Conservation (phyloP, 1,140 invertebrate species). For the Trichonephila clavipes region DNA sequence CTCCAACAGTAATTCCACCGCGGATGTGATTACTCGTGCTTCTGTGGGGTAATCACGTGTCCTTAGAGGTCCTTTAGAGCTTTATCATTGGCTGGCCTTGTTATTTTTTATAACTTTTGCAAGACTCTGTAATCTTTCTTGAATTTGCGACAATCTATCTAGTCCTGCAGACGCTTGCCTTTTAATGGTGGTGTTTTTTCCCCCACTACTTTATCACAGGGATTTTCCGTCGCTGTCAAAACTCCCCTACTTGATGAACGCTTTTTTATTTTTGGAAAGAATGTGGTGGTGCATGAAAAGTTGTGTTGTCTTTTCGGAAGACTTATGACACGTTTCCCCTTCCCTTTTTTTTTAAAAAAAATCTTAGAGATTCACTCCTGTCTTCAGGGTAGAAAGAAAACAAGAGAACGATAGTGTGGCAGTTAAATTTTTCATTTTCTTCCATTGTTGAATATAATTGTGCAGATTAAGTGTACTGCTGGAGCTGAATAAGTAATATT, state of each 20-base stretch:
- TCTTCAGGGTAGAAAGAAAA: background rate
- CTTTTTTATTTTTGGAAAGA: background rate
- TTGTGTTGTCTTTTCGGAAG: background rate
- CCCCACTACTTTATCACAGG: background rate
- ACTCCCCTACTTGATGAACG: background rate
- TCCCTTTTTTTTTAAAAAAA: background rate
- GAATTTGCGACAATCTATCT: background rate
- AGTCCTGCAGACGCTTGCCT: background rate
- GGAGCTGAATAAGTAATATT: too few species aligned
- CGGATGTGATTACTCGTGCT: slow-evolving; percentile 48
- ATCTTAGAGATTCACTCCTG: background rate
- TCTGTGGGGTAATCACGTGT: slow-evolving; percentile 18
- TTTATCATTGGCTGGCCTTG: background rate
- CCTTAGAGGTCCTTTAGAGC: background rate
- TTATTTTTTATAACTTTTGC: background rate
- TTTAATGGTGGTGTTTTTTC: background rate
- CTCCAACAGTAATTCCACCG: slow-evolving; percentile 33
- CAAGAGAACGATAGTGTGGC: background rate
- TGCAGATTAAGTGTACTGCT: background rate
- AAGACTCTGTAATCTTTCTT: background rate
- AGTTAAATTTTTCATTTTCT: background rate
- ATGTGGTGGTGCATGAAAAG: background rate
- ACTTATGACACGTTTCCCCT: background rate
- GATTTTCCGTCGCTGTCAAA: slow-evolving; percentile 9
- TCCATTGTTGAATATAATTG: background rate